Conservation (phyloP, 2,113 vertebrate genomes). For the Centropus bengalensis region DNA sequence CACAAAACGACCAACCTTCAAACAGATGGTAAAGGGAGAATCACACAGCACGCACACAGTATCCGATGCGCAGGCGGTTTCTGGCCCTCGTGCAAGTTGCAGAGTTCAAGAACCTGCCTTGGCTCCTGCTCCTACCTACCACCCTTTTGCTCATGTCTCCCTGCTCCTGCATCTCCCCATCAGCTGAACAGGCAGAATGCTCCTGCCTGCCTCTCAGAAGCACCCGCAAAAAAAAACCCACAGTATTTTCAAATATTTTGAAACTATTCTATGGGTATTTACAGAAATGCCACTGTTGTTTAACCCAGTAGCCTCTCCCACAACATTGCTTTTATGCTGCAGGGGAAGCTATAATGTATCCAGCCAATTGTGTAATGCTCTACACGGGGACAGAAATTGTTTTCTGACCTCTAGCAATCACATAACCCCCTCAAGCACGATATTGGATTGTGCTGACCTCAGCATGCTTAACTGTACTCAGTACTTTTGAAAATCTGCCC, state of each 20-base stretch:
- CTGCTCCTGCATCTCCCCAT: fast-evolving
- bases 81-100: fast-evolving
- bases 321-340: not conserved
- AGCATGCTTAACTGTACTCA: not conserved
- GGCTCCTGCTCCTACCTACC: not conserved
- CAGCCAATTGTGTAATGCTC: not conserved
- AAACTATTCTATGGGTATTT: not conserved
- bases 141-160: fast-evolving
- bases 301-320: not conserved
- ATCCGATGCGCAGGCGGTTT: fast-evolving
- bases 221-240: not conserved
- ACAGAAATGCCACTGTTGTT: not conserved
- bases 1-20: not conserved
- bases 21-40: not conserved
- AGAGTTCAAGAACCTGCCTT: too few species aligned
- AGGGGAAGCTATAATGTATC: not conserved
- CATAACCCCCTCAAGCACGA: not conserved
- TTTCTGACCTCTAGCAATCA: not conserved
- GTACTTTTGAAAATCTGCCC: not conserved
- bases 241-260: not conserved
- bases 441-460: not conserved
- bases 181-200: fast-evolving
- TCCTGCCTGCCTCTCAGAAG: not conserved
- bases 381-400: not conserved
- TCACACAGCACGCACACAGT: too few species aligned